Base-by-base conservation (phyloP, 2,888 invertebrate genomes). In the Luffia ferchaultella region DNA sequence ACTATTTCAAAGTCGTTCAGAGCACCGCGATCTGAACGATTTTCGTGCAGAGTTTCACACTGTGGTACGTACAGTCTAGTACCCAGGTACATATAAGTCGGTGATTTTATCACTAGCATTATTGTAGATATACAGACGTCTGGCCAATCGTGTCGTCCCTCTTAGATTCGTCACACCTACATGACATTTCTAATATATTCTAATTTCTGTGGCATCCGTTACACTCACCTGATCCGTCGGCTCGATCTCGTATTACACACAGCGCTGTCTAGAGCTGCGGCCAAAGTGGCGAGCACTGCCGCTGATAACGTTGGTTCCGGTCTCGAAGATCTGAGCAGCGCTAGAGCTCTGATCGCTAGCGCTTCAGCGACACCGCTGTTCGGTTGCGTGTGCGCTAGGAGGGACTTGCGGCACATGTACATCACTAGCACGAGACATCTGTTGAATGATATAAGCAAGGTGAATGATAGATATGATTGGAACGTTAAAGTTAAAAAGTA, bases 341-440 rank as follows among this genome's bases (percentile, higher is more conserved):
- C 60, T 52, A 85, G 62, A 42, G 82, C 73, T 43, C 89, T 82
- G 1, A 88, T 85, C 15, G 85, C 85, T 57, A 92, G 67, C 83
- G 87, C 61, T 68, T 87, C 85, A 58, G 91, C 80, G n/a, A 89
- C 87, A 60, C 86, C 85, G 60, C 87, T 87, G 59, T 87, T 88
- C 52, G 88, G 87, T 2, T 80, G 80, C 49, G 60, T 48, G 73
- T 83, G 82, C 3, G 85, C 77, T 63, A 67, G 70, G 62, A 92
- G 80, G 54, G 91, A 92, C 67, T 93, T 92, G 61, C 95, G 92
- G 51, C 93, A 93, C 80, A 97, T 87, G 74, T 93, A 95, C 56
- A 94, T 92, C 55, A 96, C 78, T 53, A 96, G 80, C 57, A 96
- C 91, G 64, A 97, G 93, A 54, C 96, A 92, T 63, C 94, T 92